Percentiles rank a stretch among this genome's conserved stretches.
These are phyloP conservation scores for Drosophila nasuta DNA, from an alignment of 1,140 invertebrate genomes.

Conservation along the genomic window DNA sequence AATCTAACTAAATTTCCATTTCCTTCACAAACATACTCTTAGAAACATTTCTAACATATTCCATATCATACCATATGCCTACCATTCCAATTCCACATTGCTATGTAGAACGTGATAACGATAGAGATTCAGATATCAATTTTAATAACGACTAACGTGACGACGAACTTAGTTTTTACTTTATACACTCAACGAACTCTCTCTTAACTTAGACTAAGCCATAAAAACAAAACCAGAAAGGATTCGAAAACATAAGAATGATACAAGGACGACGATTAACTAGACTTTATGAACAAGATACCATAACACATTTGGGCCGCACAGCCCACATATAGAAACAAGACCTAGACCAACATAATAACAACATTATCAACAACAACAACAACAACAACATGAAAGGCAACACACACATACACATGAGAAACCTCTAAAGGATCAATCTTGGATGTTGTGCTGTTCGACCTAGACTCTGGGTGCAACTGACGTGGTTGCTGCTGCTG, in stretches of 20 bases:
- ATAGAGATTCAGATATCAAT: conserved; percentile 74
- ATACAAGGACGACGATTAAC: conserved; percentile 50
- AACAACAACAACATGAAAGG: conserved; percentile 14
- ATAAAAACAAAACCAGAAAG: conserved; percentile 45
- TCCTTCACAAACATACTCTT: conserved; percentile 19
- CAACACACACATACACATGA: conserved; percentile 50
- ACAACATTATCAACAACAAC: conserved; percentile 24
- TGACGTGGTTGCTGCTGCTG: conserved; percentile 78
- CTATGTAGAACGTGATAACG: conserved; percentile 75
- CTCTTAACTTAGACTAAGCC: conserved; percentile 73
- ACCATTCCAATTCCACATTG: conserved; percentile 51
- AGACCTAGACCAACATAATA: conserved; percentile 30
- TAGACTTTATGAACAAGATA: conserved; percentile 60
- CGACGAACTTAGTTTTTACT: conserved; percentile 67
- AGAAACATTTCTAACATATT: conserved; percentile 26
- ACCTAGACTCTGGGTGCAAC: conserved; percentile 68
- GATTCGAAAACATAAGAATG: conserved; percentile 57
- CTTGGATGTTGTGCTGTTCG: conserved; percentile 56
- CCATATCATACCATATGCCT: conserved; percentile 44
- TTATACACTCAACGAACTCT: conserved; percentile 63
- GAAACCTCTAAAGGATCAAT: conserved; percentile 44
- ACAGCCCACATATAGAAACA: conserved; percentile 46
- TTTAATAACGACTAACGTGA: conserved; percentile 37
- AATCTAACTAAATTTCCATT: conserved; percentile 24
- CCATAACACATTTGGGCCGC: conserved; percentile 75